These are phyloP conservation scores for Astur gentilis DNA, from an alignment of 2,113 vertebrate genomes.

Conservation along the genomic window DNA sequence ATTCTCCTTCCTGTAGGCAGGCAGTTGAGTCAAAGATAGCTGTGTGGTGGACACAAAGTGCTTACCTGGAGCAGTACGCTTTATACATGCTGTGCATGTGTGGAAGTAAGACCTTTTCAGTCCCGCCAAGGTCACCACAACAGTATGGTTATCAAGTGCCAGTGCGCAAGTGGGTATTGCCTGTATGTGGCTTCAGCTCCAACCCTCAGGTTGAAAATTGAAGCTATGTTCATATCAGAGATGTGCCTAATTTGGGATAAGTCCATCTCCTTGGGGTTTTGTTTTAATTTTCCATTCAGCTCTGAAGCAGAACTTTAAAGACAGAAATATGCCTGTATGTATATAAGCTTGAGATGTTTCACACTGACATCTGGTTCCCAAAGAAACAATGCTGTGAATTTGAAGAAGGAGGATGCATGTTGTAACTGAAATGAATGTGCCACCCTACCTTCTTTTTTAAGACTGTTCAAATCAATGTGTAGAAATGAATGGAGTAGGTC, in stretches of 20 bases:
- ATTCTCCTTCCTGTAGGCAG: background rate
- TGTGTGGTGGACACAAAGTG: background rate
- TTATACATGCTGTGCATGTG: background rate
- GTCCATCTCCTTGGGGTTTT: background rate
- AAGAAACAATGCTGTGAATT: background rate
- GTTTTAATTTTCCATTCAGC: background rate
- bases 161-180: background rate
- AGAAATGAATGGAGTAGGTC: background rate
- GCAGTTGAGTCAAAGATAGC: background rate
- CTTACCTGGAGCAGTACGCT: background rate
- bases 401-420: background rate
- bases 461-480: background rate
- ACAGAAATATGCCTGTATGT: background rate
- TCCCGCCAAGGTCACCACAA: background rate
- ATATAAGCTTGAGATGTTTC: background rate
- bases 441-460: background rate
- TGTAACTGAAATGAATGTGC: background rate
- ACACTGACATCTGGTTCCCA: background rate
- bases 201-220: background rate
- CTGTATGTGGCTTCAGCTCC: background rate
- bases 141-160: background rate
- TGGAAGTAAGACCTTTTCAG: background rate
- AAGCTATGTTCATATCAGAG: background rate
- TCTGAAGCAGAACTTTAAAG: background rate
- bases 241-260: background rate